Evolutionary conservation across 2,797 vertebrate species (phyloP).

Genomic region (Ctenochaetus hawaiiensis): DNA sequence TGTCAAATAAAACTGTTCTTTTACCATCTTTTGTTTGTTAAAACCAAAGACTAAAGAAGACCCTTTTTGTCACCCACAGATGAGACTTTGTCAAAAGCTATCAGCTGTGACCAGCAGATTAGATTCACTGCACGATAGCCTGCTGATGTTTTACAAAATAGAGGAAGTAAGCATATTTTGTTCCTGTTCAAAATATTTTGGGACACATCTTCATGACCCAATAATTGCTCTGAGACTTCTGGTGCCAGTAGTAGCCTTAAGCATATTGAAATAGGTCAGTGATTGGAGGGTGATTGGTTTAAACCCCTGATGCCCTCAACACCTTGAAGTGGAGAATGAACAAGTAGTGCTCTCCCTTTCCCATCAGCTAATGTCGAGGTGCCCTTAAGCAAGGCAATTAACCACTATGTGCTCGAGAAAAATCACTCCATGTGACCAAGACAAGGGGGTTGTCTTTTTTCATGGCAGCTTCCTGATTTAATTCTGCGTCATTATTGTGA

Average conservation of each 20-base stretch:
- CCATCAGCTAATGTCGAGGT: conserved; percentile 51
- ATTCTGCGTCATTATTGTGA: not conserved
- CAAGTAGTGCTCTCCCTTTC: conserved; percentile 34
- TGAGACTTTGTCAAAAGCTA: conserved; percentile 63
- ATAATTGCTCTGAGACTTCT: conserved; percentile 63
- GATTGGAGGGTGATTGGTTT: conserved; percentile 74
- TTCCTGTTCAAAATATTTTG: conserved; percentile 49
- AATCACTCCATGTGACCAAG: conserved; percentile 37
- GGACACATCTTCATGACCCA: conserved; percentile 65
- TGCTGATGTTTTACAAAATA: conserved; percentile 62
- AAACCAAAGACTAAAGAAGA: conserved; percentile 58
- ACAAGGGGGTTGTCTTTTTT: conserved; percentile 23
- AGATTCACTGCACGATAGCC: conserved; percentile 55
- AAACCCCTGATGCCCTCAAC: conserved; percentile 55
- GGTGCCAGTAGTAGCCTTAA: conserved; percentile 51
- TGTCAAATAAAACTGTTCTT: conserved; percentile 43
- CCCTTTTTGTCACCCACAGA: conserved; percentile 56
- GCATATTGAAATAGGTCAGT: conserved; percentile 54
- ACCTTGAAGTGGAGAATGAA: conserved; percentile 52
- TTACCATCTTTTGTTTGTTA: conserved; percentile 52
- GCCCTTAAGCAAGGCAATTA: conserved; percentile 75
- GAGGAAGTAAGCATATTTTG: conserved; percentile 63
- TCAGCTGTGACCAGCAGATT: conserved; percentile 66
- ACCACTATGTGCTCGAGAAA: conserved; percentile 43
- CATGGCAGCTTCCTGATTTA: conserved; percentile 23